Base-by-base conservation (phyloP, 2,797 vertebrate genomes). In the Perodicticus potto region DNA sequence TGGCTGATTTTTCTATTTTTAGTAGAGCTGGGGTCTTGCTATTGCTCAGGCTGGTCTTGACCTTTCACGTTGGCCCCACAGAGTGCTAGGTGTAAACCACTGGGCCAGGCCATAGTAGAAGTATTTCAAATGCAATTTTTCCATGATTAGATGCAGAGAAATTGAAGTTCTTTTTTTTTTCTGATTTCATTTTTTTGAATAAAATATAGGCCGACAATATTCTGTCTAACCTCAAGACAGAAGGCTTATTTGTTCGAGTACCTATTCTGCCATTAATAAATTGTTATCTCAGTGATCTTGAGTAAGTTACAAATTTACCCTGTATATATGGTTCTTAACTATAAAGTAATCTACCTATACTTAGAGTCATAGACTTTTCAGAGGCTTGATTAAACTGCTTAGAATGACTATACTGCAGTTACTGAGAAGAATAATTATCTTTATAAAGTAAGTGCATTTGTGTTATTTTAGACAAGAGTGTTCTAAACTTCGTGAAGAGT, bases 401-500 rank as follows among this genome's bases (percentile, higher is more conserved):
- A 11, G 74, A 83, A 40, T 5, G 27, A 53, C 7, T 86, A 3
- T 77, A 63, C 17, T 45, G 1, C 11, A 40, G 8, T 89, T 76
- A 25, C 43, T 65, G 25, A 82, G 72, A 86, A 16, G 40, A 91
- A 53, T 2, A 40, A 53, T 74, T 94, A 7, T 85, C 45, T 57
- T 97, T 73, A 91, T 45, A 89, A 84, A 95, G 40, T 73, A 65
- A 97, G 65, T 59, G 22, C 74, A 78, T 98, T 80, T 83, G 5
- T 96, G 97, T 97, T 95, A 86, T 92, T 97, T 96, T 89, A 99
- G 99, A 98, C 99, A 99, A 98, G 99, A 99, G 98, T 99, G 99
- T 98, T 99, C 99, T 98, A 99, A 99, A 97, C 99, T 99, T 32
- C 99, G 99, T 5, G 99, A 99, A 98, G 99, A 99, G 98, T 98